phyloP scores from a whole-genome alignment of 2,888 invertebrate genomes.

The Agriopis leucophaearia region DNA sequence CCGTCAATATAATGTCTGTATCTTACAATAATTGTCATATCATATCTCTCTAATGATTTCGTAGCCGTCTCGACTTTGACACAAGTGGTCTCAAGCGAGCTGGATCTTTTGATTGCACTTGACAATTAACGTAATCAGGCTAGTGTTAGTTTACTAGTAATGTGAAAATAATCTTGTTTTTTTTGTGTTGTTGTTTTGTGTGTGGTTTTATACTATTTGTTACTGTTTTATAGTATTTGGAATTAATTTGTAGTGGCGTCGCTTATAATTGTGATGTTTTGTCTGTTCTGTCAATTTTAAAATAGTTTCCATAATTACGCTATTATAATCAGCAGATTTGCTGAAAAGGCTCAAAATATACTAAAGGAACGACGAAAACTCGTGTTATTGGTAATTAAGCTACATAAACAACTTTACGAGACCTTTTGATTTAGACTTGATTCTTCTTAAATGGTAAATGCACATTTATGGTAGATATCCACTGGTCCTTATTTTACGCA shows the following conservation, averaged over 20 bases:
- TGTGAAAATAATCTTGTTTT: no score
- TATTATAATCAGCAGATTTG: constrained; percentile 18
- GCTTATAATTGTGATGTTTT: constrained; percentile 51
- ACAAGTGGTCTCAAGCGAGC: no score
- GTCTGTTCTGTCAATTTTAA: constrained; percentile 36
- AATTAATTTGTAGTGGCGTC: constrained; percentile 51
- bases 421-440: not conserved
- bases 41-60: no score
- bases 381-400: constrained; percentile 7
- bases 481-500: no score
- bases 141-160: no score
- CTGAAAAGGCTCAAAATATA: constrained; percentile 25
- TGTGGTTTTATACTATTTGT: not conserved
- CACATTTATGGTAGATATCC: not conserved
- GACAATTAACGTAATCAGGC: no score
- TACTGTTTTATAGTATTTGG: constrained; percentile 12
- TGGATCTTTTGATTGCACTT: no score
- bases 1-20: no score
- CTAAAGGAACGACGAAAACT: constrained; percentile 30
- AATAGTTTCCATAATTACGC: constrained; percentile 19
- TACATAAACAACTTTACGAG: not conserved
- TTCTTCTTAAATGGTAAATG: not conserved
- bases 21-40: no score
- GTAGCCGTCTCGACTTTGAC: no score
- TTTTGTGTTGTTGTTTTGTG: not conserved